Evolutionary conservation across 2,797 vertebrate genomes (phyloP).

Genomic region (Paguma larvata): DNA sequence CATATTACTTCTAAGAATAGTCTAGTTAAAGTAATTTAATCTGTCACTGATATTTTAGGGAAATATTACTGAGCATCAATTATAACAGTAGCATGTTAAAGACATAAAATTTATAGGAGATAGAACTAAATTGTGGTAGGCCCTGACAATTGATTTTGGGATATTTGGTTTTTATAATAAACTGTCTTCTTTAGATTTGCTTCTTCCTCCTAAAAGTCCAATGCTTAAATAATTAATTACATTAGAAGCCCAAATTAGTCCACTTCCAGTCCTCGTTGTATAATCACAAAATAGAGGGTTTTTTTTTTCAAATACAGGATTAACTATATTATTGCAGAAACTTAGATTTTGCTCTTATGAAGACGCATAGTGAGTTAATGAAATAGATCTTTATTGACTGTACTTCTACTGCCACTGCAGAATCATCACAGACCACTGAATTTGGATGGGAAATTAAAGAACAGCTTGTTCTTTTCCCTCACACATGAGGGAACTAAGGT

Average conservation of each 20-base stretch:
- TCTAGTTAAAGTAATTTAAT: background rate
- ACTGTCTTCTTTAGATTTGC: slow-evolving; percentile 3
- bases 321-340: background rate
- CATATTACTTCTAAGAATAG: slow-evolving; percentile 14
- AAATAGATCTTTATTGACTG: background rate
- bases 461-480: background rate
- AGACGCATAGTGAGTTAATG: background rate
- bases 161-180: background rate
- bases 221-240: background rate
- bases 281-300: background rate
- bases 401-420: background rate
- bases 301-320: background rate
- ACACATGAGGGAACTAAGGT: background rate
- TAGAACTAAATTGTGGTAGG: background rate
- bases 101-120: background rate
- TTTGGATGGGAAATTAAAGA: slow-evolving; percentile 9
- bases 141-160: background rate
- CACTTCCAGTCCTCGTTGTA: slow-evolving; percentile 27
- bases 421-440: background rate
- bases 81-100: background rate
- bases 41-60: slow-evolving; percentile 48
- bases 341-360: background rate
- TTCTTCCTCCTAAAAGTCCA: slow-evolving; percentile 23
- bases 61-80: background rate
- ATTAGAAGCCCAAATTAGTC: background rate